Conservation (phyloP, 2,888 invertebrate species). For the Tenodera sinensis region DNA sequence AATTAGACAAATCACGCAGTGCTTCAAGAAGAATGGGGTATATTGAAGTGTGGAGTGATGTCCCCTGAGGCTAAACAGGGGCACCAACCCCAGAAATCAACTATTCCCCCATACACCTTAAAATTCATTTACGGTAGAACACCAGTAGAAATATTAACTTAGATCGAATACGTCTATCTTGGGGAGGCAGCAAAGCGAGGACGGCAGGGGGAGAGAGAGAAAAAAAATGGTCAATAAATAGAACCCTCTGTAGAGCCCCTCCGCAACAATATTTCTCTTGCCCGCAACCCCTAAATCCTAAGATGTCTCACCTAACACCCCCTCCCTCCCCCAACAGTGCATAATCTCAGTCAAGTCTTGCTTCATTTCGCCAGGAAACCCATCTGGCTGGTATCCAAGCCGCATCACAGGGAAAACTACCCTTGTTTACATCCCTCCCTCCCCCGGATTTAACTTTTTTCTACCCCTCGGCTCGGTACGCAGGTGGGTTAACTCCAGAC, state of each 20-base stretch:
- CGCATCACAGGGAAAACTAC: neutral
- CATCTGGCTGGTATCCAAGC: neutral
- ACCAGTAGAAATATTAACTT: neutral
- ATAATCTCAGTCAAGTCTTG: neutral
- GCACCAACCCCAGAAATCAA: neutral
- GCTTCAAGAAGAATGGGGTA: neutral
- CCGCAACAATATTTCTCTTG: conserved; percentile 20
- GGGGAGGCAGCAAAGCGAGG: neutral
- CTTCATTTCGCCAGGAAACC: neutral
- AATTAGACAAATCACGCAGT: neutral
- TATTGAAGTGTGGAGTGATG: neutral
- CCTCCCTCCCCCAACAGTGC: neutral
- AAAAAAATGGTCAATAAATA: conserved; percentile 28
- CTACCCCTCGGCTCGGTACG: neutral
- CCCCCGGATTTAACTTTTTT: neutral
- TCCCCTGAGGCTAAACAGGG: neutral
- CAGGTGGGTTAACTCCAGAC: neutral
- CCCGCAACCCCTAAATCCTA: neutral
- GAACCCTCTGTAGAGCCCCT: conserved; percentile 14
- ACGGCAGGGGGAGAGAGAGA: neutral
- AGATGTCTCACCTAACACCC: neutral
- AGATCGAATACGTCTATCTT: neutral
- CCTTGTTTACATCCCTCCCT: neutral
- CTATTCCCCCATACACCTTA: neutral
- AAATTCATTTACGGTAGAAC: neutral